Conservation (phyloP, 2,888 invertebrate species). For the Petrolisthes manimaculis region DNA sequence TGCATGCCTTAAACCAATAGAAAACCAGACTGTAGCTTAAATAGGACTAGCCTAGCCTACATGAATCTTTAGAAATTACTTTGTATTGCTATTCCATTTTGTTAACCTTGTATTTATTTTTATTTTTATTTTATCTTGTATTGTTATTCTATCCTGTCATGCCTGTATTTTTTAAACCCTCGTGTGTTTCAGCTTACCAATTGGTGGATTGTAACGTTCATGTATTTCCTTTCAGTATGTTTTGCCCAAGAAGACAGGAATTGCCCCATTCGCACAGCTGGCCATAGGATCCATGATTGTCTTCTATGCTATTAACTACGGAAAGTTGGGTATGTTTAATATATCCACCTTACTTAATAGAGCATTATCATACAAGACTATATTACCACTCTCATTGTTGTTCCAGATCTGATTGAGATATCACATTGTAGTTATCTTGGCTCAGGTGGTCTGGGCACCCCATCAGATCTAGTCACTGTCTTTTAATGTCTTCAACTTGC, state of each 20-base stretch:
- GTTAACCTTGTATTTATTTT: neutral
- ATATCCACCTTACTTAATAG: neutral
- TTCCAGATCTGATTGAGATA: neutral
- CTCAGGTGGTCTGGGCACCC: no score
- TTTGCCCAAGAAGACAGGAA: slow-evolving; percentile 80
- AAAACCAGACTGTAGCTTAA: no score
- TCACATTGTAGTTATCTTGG: no score
- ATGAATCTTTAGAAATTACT: no score
- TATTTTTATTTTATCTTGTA: neutral
- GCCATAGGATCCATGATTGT: slow-evolving; percentile 78
- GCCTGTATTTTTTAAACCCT: neutral
- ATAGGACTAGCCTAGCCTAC: no score
- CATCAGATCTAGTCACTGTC: no score
- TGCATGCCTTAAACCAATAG: no score
- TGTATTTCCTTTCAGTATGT: slow-evolving; percentile 74
- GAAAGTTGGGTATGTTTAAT: slow-evolving; percentile 73
- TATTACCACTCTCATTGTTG: neutral
- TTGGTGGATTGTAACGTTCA: neutral
- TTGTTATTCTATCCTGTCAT: neutral
- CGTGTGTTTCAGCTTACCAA: neutral
- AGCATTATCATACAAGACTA: neutral
- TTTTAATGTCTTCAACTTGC: no score
- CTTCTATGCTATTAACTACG: slow-evolving; percentile 86
- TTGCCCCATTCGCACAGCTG: slow-evolving; percentile 84
- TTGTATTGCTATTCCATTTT: no score